Evolutionary conservation across 35 echinoderm and acorn worm genomes (phyloP), one percentile per base, ranked within the genome.

Genomic region (Stichopus chloronotus): DNA sequence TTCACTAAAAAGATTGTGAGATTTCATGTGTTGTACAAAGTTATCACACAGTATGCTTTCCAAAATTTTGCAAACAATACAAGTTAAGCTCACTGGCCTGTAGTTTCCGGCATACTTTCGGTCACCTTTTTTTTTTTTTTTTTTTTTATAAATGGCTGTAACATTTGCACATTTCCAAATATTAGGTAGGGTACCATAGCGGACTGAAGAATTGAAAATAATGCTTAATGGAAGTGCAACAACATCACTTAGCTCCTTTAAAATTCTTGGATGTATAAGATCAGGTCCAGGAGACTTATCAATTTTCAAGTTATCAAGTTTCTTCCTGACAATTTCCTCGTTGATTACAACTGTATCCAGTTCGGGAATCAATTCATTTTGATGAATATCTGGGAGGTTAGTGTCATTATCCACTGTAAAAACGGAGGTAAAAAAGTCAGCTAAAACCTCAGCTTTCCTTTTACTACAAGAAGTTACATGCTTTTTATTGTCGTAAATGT

Each of bases 341-440:
- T 76, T 76, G 19, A 76, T 76, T 12, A 76, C 25, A 8, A 76
- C 8, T 12, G 72, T 76, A 76, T 76, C 16, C 72, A 76, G 7
- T 76, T 76, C 72, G 0, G 8, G 72, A 6, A 76, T 17, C 8
- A 17, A 17, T 11, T 76, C 16, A 76, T 76, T 76, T 76, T 8
- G 72, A 8, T 76, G 8, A 17, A 17, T 8, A 17, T 76, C 8
- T 76, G 72, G 72, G 25, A 76, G 72, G 16, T 76, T 76, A 12
- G 72, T 12, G 16, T 0, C 72, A 76, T 8, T 76, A 5, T 76
- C 72, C 8, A 76, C 14, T 6, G 72, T 76, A 76, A 76, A 11
- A 76, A 76, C 72, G 7, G 72, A 76, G 7, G 72, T 76, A 76
- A 76, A 76, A 76, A 8, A 8, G 72, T 76, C 72, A 76, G 72